Evolutionary conservation across 2,797 vertebrate genomes (phyloP), one percentile per base, ranked within the genome.

Genomic region (Poecilia velifera): DNA sequence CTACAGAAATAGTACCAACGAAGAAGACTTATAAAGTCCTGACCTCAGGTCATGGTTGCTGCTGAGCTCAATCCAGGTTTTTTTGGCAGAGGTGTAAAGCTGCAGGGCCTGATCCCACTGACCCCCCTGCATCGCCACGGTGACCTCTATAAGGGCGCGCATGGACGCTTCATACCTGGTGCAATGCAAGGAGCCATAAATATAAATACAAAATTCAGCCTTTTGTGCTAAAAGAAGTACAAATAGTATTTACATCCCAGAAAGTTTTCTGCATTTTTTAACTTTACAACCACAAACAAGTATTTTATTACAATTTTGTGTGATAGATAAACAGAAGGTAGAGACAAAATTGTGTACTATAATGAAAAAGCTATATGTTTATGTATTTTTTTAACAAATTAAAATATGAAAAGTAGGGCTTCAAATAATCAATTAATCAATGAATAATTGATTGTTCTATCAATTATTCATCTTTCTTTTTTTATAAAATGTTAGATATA

Each of bases 51-150:
- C 96, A 9, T 92, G 91, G 12, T 93, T 96, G 78, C 84, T 49
- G 80, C 92, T 95, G 87, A 98, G 86, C 43, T 93, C 76, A 1
- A 93, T 82, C 98, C 98, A 99, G 36, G 86, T 84, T 57, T 87
- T 89, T 80, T 95, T 97, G 57, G 98, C 97, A 72, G 80, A 45
- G 14, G 80, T 76, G 73, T 96, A 97, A 2, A 98, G 95, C 51
- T 86, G 78, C 76, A 95, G 85, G 22, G 98, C 98, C 41, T 96
- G 96, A 45, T 97, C 94, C 98, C 97, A 99, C 83, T 95, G 95
- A 53, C 97, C 97, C 5, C 84, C 93, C 80, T 96, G 95, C 97
- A 98, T 96, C 0, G 96, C 95, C 25, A 94, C 43, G 4, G 90
- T 91, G 62, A 99, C 86, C 64, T 99, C 98, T 55, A 94, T 96